Evolutionary conservation across 2,113 vertebrate genomes (phyloP).

Genomic region (Tylochromis polylepis): DNA sequence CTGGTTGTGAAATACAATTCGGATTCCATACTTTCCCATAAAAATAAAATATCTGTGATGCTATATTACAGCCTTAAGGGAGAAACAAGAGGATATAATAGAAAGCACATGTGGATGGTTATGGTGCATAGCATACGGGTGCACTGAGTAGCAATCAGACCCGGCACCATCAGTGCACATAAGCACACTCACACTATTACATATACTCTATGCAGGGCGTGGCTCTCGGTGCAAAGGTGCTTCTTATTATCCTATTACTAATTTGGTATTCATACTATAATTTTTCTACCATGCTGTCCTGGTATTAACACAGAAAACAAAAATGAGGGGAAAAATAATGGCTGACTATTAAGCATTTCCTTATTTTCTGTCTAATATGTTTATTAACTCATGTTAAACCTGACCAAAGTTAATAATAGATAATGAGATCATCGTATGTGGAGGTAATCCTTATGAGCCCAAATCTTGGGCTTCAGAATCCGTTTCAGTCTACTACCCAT

Average conservation of each 20-base stretch:
- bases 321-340: background rate
- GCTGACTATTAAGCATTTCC: background rate
- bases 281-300: background rate
- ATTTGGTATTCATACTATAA: background rate
- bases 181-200: background rate
- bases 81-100: constrained; percentile 42
- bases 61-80: constrained; percentile 30
- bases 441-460: background rate
- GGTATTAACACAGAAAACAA: background rate
- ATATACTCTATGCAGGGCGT: background rate
- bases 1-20: constrained; percentile 51
- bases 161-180: background rate
- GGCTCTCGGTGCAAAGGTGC: background rate
- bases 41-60: constrained; percentile 60
- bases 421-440: background rate
- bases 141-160: constrained; percentile 6
- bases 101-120: constrained; percentile 61
- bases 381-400: background rate
- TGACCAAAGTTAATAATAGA: background rate
- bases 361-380: background rate
- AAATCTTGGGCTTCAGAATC: background rate
- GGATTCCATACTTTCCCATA: constrained; percentile 61
- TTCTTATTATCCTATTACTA: background rate
- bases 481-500: background rate
- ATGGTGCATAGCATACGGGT: background rate